These are phyloP conservation scores for Meloe dianella DNA, from an alignment of 2,888 invertebrate species.

Conservation along the genomic window DNA sequence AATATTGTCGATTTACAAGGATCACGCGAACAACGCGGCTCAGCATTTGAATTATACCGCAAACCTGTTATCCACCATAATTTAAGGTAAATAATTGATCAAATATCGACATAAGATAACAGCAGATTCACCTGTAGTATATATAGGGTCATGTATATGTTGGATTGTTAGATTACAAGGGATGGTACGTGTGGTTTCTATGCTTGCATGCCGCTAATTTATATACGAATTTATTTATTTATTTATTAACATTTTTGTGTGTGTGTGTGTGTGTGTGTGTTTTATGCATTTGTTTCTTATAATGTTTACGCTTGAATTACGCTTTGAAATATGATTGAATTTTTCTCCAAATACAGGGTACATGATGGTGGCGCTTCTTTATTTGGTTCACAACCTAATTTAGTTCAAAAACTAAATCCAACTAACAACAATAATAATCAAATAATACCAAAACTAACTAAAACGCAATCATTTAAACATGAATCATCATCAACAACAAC, in stretches of 20 bases:
- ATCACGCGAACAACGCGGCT: conserved; percentile 87
- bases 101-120: too few relatives aligned
- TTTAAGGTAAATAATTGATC: conserved; percentile 66
- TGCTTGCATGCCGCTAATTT: conserved; percentile 13
- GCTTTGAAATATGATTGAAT: conserved; percentile 18
- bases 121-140: too few relatives aligned
- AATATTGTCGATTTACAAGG: conserved; percentile 74
- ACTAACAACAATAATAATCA: conserved; percentile 56
- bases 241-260: neutral
- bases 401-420: conserved; percentile 55
- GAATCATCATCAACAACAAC: conserved; percentile 40
- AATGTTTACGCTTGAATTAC: conserved; percentile 1
- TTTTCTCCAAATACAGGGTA: conserved; percentile 52
- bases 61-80: conserved; percentile 90
- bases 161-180: conserved; percentile 44
- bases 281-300: conserved; percentile 18
- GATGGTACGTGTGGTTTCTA: conserved; percentile 42
- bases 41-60: conserved; percentile 93
- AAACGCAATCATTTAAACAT: conserved; percentile 59
- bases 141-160: conserved; percentile 41
- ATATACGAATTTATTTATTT: conserved; percentile 5
- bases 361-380: conserved; percentile 50
- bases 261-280: neutral
- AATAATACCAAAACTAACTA: conserved; percentile 57
- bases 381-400: conserved; percentile 60